Base-by-base conservation (phyloP, 2,797 vertebrate species). In the Sylvilagus floridanus region DNA sequence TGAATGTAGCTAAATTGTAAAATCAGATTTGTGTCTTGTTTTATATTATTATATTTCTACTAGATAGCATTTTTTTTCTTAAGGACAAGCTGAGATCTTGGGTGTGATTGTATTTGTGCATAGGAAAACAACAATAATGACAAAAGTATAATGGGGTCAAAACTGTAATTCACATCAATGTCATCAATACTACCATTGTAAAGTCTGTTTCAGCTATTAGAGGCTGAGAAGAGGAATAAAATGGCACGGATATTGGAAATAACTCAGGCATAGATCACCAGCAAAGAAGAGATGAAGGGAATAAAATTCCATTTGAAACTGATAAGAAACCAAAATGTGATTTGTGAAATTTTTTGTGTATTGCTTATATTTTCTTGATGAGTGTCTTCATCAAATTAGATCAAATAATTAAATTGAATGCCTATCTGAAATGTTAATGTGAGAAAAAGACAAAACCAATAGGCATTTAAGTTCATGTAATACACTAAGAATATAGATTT, bases 391-490 rank as follows among this genome's bases (percentile, higher is more conserved):
- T 85, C 42, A 77, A n/a, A 65, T 52, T 17, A 62, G 4, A 84
- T 11, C 0, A 24, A 19, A 82, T 88, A 71, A 12, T 2, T 0
- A 85, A 79, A 72, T 17, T 42, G 92, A 94, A 82, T 57, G 26
- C 24, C 21, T 65, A 17, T 69, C 19, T 78, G 95, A 63, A 47
- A 21, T 50, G 73, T 71, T 28, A 30, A 71, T 77, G 28, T 69
- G 52, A 92, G 50, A n/a, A 82, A 77, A 85, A 84, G n/a, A n/a
- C 52, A 30, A 88, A 90, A 5, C 37, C 37, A 16, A 28, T 4
- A 69, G 83, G 86, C 35, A 78, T 85, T 95, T 77, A 82, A 81
- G 57, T 93, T 95, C 76, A 94, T 12, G 0, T 8, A 22, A 4
- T n/a, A 26, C 1, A 81, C n/a, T 94, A 54, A 52, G 52, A 75